Evolutionary conservation across 2,113 vertebrate species (phyloP).

Genomic region (Ciconia boyciana): DNA sequence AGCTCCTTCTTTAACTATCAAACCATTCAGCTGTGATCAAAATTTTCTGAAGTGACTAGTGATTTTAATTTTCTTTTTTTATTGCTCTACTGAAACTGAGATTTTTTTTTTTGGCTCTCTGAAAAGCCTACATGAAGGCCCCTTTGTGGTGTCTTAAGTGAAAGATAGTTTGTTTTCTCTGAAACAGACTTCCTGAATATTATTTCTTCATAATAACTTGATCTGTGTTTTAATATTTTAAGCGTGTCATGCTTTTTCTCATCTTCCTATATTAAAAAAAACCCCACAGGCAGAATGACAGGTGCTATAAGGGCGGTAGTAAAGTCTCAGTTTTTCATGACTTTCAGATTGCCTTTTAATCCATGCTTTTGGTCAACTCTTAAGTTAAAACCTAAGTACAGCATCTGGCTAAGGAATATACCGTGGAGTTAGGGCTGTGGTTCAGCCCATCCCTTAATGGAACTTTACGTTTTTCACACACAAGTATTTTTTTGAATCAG

Average conservation of each 20-base stretch:
- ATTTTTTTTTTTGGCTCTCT: neutral
- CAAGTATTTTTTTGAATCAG: neutral
- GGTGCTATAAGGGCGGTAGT: accelerated
- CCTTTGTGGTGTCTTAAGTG: neutral
- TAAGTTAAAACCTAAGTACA: neutral
- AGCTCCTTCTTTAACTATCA: neutral
- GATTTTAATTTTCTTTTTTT: neutral
- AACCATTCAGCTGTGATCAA: neutral
- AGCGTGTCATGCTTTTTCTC: neutral
- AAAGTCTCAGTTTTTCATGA: neutral
- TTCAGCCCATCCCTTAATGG: neutral
- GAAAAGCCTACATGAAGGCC: neutral
- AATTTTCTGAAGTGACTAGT: neutral
- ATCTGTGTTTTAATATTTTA: neutral
- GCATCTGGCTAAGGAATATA: neutral
- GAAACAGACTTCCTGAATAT: neutral
- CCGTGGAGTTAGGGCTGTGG: neutral
- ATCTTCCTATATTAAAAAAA: neutral
- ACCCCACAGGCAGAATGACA: neutral
- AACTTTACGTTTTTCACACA: neutral
- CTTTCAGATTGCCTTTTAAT: neutral
- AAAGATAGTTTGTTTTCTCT: neutral
- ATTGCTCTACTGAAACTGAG: neutral
- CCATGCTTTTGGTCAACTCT: neutral
- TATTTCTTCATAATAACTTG: neutral